Conservation (phyloP, 2,888 invertebrate genomes). For the Tipula lateralis region DNA sequence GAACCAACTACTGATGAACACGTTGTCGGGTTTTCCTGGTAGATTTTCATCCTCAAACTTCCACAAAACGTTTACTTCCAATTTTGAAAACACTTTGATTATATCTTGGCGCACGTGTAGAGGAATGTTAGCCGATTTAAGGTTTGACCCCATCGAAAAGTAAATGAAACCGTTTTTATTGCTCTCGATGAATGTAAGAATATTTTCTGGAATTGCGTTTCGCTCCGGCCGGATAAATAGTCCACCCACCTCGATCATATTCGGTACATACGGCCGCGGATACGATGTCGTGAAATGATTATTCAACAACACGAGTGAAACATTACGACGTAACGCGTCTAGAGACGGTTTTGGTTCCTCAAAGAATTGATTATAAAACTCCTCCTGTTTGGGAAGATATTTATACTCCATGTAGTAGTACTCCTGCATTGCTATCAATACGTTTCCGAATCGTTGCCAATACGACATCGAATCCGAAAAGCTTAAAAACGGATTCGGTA, state of each 20-base stretch:
- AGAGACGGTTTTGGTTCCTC: conserved; percentile 40
- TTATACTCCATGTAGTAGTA: conserved; percentile 37
- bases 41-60: conserved; percentile 39
- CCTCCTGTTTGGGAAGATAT: conserved; percentile 43
- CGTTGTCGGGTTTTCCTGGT: conserved; percentile 39
- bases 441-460: conserved; percentile 39
- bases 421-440: conserved; percentile 35
- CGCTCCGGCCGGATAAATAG: conserved; percentile 44
- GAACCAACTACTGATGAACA: conserved; percentile 49
- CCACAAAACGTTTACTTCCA: conserved; percentile 31
- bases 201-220: conserved; percentile 40
- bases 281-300: conserved; percentile 44
- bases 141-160: not conserved
- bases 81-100: not conserved
- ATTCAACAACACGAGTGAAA: conserved; percentile 44
- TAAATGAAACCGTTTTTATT: not conserved
- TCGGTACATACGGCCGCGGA: conserved; percentile 46
- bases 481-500: conserved; percentile 41
- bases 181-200: not conserved
- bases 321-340: conserved; percentile 38
- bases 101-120: not conserved
- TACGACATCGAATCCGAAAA: conserved; percentile 46
- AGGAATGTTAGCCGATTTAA: not conserved
- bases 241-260: conserved; percentile 48
- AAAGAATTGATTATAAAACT: conserved; percentile 41